A percentile compares a stretch with the other conserved stretches of the same genome.
Conservation (phyloP, 1,140 invertebrate species). For the Heliconius himera region DNA sequence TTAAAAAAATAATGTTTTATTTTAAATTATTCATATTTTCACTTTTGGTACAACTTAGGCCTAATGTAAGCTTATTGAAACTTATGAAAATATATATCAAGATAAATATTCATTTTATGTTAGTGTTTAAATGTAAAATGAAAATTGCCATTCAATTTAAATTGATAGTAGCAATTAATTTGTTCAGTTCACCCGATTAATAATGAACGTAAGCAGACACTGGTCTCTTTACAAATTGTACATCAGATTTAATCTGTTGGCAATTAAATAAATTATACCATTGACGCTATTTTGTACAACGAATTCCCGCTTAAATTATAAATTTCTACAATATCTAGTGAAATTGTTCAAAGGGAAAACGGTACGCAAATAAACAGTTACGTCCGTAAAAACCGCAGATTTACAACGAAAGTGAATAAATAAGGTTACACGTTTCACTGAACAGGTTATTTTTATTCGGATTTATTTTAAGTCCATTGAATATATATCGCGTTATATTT, state of each 20-base stretch:
- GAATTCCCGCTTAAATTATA: neutral
- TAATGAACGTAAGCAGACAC: constrained; percentile 8
- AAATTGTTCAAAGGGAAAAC: constrained; percentile 12
- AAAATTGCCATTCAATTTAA: neutral
- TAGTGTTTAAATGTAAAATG: neutral
- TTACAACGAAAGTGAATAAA: constrained; percentile 1
- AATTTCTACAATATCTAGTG: neutral
- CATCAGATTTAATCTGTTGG: neutral
- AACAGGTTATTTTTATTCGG: neutral
- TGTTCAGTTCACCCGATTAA: neutral
- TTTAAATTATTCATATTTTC: too few species aligned
- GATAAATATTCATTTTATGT: neutral
- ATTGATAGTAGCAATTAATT: neutral
- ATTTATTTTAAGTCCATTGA: neutral
- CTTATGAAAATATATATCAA: too few species aligned
- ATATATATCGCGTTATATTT: neutral
- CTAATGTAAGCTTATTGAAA: too few species aligned
- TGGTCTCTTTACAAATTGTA: constrained; percentile 7
- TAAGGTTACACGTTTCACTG: neutral
- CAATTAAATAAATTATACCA: neutral
- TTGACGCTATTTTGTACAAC: neutral
- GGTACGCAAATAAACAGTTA: neutral
- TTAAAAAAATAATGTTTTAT: too few species aligned
- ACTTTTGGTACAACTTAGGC: too few species aligned
- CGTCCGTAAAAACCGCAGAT: neutral